These are phyloP conservation scores for Emydura subglobosa DNA, from an alignment of 2,113 vertebrate species.

Conservation along the genomic window DNA sequence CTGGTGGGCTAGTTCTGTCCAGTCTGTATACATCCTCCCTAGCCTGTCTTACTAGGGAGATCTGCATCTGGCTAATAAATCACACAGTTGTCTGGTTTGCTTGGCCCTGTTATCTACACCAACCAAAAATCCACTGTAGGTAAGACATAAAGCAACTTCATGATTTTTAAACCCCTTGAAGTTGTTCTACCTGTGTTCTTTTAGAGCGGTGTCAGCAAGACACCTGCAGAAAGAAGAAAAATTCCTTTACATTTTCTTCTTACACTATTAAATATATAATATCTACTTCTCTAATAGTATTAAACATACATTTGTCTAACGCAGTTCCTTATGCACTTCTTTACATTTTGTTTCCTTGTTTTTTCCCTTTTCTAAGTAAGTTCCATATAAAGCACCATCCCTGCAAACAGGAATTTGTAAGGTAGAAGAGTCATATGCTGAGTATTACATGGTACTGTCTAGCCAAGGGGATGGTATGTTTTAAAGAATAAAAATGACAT, in stretches of 20 bases:
- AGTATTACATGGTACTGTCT: background rate
- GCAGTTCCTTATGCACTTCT: background rate
- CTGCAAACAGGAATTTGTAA: background rate
- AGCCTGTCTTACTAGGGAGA: background rate
- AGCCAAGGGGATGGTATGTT: background rate
- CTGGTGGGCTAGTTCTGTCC: background rate
- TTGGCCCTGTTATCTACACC: background rate
- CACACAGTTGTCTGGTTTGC: background rate
- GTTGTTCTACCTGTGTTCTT: background rate
- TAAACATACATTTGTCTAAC: background rate
- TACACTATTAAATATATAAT: background rate
- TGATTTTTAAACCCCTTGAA: background rate
- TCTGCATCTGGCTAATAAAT: background rate
- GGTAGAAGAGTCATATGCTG: too few relatives aligned
- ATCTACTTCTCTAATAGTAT: background rate
- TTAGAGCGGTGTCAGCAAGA: background rate
- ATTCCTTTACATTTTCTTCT: background rate
- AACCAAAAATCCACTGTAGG: background rate
- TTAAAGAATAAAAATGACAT: background rate
- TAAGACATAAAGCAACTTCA: background rate
- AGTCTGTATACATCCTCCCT: background rate
- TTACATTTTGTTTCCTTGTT: background rate
- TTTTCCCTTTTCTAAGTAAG: background rate
- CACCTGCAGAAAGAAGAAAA: background rate
- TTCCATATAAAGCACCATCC: rapidly evolving